These are phyloP conservation scores for Rosalia funebris DNA, from an alignment of 2,888 invertebrate genomes.

Conservation along the genomic window DNA sequence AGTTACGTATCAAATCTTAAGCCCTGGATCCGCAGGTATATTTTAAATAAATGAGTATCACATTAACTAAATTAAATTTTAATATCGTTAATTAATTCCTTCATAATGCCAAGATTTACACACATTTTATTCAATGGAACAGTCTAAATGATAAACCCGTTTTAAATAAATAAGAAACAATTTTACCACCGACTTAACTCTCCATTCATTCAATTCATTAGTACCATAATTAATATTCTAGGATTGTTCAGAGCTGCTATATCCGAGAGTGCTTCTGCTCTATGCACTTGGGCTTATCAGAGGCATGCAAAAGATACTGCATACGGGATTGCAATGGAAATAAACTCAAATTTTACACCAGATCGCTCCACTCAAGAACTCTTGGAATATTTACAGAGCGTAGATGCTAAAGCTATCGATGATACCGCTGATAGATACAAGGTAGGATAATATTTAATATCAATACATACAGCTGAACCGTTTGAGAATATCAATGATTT, in stretches of 20 bases:
- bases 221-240: conserved; percentile 11
- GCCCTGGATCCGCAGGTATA: conserved; percentile 33
- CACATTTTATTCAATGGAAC: too few species aligned
- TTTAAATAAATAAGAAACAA: too few species aligned
- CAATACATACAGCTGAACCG: too few species aligned
- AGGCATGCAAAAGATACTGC: conserved; percentile 48
- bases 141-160: too few species aligned
- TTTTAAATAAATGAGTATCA: background rate
- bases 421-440: conserved; percentile 8
- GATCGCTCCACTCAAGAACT: conserved; percentile 33
- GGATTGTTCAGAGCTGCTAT: conserved; percentile 48
- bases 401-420: conserved; percentile 15
- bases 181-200: too few species aligned
- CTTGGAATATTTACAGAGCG: conserved; percentile 31
- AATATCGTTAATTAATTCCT: background rate
- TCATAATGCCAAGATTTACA: background rate
- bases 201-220: too few species aligned
- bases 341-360: conserved; percentile 32
- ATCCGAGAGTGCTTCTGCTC: conserved; percentile 46
- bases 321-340: conserved; percentile 40
- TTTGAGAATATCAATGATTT: too few species aligned
- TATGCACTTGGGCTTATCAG: conserved; percentile 46
- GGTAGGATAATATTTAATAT: too few species aligned
- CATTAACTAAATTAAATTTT: background rate
- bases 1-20: conserved; percentile 45